Base-by-base conservation (phyloP, 1,140 invertebrate species). In the Drosophila melanica region DNA sequence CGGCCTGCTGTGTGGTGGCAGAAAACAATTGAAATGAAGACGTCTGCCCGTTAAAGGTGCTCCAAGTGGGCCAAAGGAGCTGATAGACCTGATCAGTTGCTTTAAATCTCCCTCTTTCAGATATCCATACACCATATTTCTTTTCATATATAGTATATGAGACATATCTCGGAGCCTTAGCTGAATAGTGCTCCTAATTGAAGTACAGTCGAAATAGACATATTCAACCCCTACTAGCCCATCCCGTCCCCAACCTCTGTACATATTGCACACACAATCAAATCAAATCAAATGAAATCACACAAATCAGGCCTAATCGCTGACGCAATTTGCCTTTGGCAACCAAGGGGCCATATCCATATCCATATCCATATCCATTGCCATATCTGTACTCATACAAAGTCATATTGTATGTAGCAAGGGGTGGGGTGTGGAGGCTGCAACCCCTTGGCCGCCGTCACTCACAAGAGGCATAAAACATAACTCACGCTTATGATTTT, bases 401-500 rank as follows among this genome's bases (percentile, higher is more conserved):
- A 60, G 41, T 71, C 16, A 35, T 23, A 48, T 48, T 1, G 27
- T n/a, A 14, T 39, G 64, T 16, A 44, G 37, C 18, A 14, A 14
- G 20, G 23, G 35, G 44, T n/a, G 14, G 2, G 35, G 27, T 27
- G 4, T n/a, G 14, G 18, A 37, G 14, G 18, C 42, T 73, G 51
- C 77, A 78, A 79, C 77, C 66, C 72, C 64, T 62, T 30, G 55
- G 55, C 55, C 53, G 44, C 54, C 63, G 37, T 50, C 44, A 44
- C 53, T 53, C 51, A 55, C 39, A 47, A 58, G 45, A 18, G 60
- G 58, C 59, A 74, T 67, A 77, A 77, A 63, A 50, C 82, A 86
- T 86, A 86, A 87, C 82, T 86, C 82, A 86, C 82, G 82, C 82
- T 86, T 86, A 86, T 86, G 84, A 86, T 87, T 86, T 86, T 86